These are phyloP conservation scores for Wasmannia auropunctata DNA, from an alignment of 1,140 invertebrate genomes.

Conservation along the genomic window DNA sequence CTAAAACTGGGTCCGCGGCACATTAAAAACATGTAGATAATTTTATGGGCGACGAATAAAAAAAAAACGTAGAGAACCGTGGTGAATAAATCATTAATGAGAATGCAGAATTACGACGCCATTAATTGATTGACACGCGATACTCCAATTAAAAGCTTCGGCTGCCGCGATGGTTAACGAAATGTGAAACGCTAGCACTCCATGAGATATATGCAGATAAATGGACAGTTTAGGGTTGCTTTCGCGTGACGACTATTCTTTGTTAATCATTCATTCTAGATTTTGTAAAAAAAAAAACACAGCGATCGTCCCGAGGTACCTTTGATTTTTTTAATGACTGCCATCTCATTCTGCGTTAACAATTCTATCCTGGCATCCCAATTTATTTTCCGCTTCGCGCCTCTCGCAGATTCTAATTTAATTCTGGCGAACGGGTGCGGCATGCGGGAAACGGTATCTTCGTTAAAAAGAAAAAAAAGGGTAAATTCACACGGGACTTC, in stretches of 20 bases:
- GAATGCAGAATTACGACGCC: constrained; percentile 36
- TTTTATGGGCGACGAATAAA: background rate
- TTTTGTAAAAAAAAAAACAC: constrained; percentile 5
- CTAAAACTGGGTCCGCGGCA: no score
- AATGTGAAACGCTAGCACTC: background rate
- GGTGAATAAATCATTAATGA: constrained; percentile 15
- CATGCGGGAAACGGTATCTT: background rate
- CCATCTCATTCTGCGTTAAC: background rate
- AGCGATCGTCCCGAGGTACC: background rate
- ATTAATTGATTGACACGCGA: constrained; percentile 52
- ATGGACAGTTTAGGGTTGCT: constrained; percentile 16
- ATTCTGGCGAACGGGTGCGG: background rate
- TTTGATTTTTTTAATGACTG: background rate
- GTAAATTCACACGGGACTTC: background rate
- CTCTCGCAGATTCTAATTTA: background rate
- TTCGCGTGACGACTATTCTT: background rate
- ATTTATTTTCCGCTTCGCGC: constrained; percentile 14
- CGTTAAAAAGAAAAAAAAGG: background rate
- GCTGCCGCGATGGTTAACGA: constrained; percentile 4
- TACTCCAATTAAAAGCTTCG: constrained; percentile 37
- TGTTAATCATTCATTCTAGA: background rate
- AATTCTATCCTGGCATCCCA: background rate
- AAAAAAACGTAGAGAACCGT: background rate
- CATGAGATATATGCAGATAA: constrained; percentile 24
- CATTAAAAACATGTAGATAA: background rate